Percentiles rank a stretch among this genome's conserved stretches.
phyloP scores from a whole-genome alignment of 2,888 invertebrate species.

The Hirtodrosophila cameraria region DNA sequence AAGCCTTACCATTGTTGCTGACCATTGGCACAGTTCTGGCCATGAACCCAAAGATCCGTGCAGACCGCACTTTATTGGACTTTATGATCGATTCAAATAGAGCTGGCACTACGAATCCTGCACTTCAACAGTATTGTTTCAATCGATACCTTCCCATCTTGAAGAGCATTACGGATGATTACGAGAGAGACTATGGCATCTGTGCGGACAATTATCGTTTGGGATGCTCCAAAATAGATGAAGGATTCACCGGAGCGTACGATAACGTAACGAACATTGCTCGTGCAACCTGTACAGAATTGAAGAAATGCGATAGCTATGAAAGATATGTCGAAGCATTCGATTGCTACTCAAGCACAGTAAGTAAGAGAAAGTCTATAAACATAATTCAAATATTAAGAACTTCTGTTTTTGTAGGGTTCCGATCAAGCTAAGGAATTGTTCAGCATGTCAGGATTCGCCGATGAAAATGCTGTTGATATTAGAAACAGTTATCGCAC shows the following conservation, averaged over 20 bases:
- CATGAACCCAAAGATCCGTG: conserved; percentile 1
- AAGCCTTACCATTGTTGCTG: conserved; percentile 33
- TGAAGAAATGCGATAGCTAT: conserved; percentile 12
- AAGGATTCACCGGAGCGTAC: neutral
- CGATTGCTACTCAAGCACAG: conserved; percentile 26
- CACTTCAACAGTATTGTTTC: conserved; percentile 33
- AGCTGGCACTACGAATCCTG: neutral
- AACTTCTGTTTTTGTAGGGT: conserved; percentile 14
- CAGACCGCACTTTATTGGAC: conserved; percentile 31
- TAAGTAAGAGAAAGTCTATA: conserved; percentile 4
- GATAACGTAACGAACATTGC: neutral
- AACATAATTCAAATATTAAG: neutral
- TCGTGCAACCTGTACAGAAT: conserved; percentile 16
- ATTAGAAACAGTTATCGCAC: no score
- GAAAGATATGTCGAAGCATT: conserved; percentile 17
- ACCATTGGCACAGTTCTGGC: conserved; percentile 27
- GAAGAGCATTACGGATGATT: conserved; percentile 17
- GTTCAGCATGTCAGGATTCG: conserved; percentile 4
- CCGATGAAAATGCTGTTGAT: neutral
- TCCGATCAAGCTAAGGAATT: conserved; percentile 9
- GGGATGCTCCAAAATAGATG: neutral
- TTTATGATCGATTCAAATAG: conserved; percentile 24
- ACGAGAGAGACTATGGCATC: conserved; percentile 4
- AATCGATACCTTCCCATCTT: conserved; percentile 32
- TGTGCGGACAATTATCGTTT: conserved; percentile 13